phyloP scores from a whole-genome alignment of 2,888 invertebrate genomes.

The Meandrusa payeni region DNA sequence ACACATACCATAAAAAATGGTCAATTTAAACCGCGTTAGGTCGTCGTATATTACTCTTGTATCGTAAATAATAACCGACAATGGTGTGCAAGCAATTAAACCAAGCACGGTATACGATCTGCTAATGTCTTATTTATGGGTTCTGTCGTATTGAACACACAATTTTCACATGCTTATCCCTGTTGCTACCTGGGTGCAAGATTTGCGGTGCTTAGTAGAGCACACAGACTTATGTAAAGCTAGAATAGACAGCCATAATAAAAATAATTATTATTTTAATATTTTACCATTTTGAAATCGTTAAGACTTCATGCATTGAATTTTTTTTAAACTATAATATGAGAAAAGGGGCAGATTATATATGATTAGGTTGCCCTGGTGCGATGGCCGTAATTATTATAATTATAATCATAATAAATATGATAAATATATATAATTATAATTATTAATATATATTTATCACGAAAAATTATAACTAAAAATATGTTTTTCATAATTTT shows the following conservation, averaged over 20 bases:
- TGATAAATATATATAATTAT: too few relatives aligned
- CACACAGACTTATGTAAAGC: conserved; percentile 32
- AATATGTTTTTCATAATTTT: too few relatives aligned
- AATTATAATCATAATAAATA: too few relatives aligned
- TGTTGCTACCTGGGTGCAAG: conserved; percentile 53
- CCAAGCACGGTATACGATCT: conserved; percentile 60
- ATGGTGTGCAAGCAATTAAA: conserved; percentile 58
- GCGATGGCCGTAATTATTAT: too few relatives aligned
- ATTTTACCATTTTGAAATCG: too few relatives aligned
- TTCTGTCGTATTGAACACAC: conserved; percentile 56
- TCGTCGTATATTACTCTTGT: conserved; percentile 18
- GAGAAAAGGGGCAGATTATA: too few relatives aligned
- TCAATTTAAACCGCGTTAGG: conserved; percentile 15
- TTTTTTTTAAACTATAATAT: too few relatives aligned
- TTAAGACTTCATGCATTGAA: too few relatives aligned
- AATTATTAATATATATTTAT: too few relatives aligned
- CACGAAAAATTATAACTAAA: too few relatives aligned
- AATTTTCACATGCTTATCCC: conserved; percentile 73
- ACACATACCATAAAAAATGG: conserved; percentile 1
- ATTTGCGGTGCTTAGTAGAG: conserved; percentile 46
- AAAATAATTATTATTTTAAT: too few relatives aligned
- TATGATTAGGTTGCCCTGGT: too few relatives aligned
- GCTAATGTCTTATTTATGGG: conserved; percentile 79
- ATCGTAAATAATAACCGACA: conserved; percentile 55
- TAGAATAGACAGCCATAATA: conserved; percentile 35